Evolutionary conservation across 2,888 invertebrate genomes (phyloP).

Genomic region (Priocnemis perturbator): DNA sequence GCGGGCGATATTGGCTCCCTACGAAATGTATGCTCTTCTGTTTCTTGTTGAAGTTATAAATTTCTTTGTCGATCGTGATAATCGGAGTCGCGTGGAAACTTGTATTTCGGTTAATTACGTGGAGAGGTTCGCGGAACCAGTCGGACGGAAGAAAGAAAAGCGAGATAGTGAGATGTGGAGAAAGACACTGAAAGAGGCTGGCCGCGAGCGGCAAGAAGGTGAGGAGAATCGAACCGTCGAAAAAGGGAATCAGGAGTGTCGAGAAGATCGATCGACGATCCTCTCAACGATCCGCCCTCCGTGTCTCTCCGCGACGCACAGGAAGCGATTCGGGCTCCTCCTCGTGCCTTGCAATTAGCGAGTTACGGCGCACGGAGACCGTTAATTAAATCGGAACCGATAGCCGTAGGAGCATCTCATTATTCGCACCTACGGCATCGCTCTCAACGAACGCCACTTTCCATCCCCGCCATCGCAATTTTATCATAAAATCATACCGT

Average conservation of each 20-base stretch:
- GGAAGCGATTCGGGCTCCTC: constrained; percentile 43
- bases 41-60: no score
- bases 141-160: not conserved
- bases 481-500: not conserved
- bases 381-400: constrained; percentile 71
- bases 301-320: constrained; percentile 37
- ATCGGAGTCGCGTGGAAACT: no score
- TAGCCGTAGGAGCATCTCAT: constrained; percentile 61
- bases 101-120: not conserved
- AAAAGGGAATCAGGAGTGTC: constrained; percentile 54
- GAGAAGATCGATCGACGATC: constrained; percentile 61
- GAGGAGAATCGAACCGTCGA: constrained; percentile 30
- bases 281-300: constrained; percentile 50
- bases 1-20: no score
- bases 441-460: constrained; percentile 18
- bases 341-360: constrained; percentile 66
- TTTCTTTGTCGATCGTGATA: no score
- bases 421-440: constrained; percentile 58
- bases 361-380: constrained; percentile 67
- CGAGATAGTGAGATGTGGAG: not conserved
- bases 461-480: constrained; percentile 9
- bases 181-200: not conserved
- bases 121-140: not conserved
- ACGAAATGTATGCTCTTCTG: no score
- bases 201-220: not conserved